A percentile compares a stretch with the other conserved stretches of the same genome.
Evolutionary conservation across 2,888 invertebrate species (phyloP).

Genomic region (Cenopis cana): DNA sequence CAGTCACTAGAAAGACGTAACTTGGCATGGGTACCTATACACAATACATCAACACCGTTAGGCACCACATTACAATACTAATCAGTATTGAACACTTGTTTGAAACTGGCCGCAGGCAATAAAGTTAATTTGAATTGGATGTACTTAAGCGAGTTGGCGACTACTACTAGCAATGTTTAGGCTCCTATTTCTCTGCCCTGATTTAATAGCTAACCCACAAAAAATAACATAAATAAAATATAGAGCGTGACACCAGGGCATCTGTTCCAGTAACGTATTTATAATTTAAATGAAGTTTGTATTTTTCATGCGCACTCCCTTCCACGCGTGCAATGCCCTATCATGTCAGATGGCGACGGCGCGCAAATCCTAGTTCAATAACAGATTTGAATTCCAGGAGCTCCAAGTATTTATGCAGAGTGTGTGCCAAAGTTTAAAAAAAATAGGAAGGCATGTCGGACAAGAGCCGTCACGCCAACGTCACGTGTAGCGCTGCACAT

Average conservation of each 20-base stretch:
- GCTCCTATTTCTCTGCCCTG: background rate
- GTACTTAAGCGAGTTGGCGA: background rate
- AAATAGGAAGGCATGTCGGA: background rate
- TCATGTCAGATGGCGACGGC: background rate
- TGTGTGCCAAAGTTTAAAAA: constrained; percentile 12
- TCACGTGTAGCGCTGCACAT: background rate
- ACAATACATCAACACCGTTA: too few relatives aligned
- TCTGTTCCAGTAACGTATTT: background rate
- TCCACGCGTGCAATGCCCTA: background rate
- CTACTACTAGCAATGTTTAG: constrained; percentile 3
- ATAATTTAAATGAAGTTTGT: background rate
- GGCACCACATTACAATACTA: too few relatives aligned
- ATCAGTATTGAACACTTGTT: too few relatives aligned
- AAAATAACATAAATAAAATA: constrained; percentile 10
- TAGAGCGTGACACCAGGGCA: constrained; percentile 7
- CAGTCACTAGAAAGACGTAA: too few relatives aligned
- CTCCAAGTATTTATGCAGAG: constrained; percentile 9
- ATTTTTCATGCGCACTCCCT: background rate
- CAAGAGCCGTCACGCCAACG: background rate
- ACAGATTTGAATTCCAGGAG: background rate
- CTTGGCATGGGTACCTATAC: too few relatives aligned
- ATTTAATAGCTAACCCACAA: background rate
- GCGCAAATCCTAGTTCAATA: background rate
- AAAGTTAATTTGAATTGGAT: background rate
- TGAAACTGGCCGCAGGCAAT: background rate